Base-by-base conservation (phyloP, 1,140 invertebrate species). In the Drosophila ohnishii region DNA sequence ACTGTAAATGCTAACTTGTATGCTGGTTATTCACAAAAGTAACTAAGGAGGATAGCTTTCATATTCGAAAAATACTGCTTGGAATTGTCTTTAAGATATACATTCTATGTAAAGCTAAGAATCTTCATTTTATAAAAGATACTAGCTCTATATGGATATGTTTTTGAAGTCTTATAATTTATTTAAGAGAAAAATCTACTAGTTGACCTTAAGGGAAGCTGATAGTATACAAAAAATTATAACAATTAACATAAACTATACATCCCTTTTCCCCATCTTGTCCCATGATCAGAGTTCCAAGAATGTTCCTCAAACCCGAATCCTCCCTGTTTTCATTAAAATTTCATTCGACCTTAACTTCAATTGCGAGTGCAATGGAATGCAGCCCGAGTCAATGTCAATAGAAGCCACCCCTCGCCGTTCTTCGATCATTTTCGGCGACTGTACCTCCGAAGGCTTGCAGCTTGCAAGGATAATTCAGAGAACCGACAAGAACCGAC, bases 301-400 rank as follows among this genome's bases (percentile, higher is more conserved):
- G 32, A 53, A 37, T 19, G 19, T 37, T n/a, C 16, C 32, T 9
- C 32, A 19, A 53, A 35, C 51, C 32, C 19, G 19, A 53, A 53
- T 6, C 51, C 51, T 35, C 32, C 51, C 51, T 32, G 51, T 22
- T 53, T 34, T 5, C 30, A 19, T 50, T 32, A 2, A 32, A 19
- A 19, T 34, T 51, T 35, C 8, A 13, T 19, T 35, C 55, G 67
- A 77, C 47, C 35, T 65, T 64, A 40, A 48, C 55, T 70, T 63
- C 60, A 80, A 84, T 86, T 87, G 80, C 60, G 82, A 84, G 74
- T 87, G 84, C 83, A 88, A 72, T 78, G 83, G 83, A 88, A 87
- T 87, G 75, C 83, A 87, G 60, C 40, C 66, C 72, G 59, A 86
- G 82, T 87, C 82, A 87, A 87, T 88, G 80, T 87, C 84, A 87